Evolutionary conservation across 1,140 invertebrate species (phyloP), one percentile per base, ranked within the genome.

Genomic region (Drosophila triauraria): DNA sequence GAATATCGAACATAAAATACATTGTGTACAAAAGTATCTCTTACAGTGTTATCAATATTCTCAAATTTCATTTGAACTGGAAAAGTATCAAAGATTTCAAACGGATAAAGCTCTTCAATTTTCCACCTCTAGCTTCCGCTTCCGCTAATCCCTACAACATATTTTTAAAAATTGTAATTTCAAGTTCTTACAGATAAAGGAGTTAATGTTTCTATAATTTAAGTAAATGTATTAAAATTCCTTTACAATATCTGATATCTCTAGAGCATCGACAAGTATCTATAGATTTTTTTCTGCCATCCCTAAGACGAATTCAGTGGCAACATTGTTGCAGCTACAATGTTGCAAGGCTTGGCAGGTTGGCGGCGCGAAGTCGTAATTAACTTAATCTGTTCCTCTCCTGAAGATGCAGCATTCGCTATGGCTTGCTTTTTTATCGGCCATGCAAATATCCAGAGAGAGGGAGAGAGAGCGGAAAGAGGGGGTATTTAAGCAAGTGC

Each of bases 361-460:
- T 43, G 50, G n/a, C 40, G 51, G 46, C 68, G 48, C 46, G 25
- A 63, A 75, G 56, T 75, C 63, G 71, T 43, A 76, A 76, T 76
- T 76, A 75, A 65, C 71, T 76, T 75, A 51, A 75, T 58, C 71
- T 65, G 32, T 20, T 43, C 25, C 48, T 23, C 69, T n/a, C 25
- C 64, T 35, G 15, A 30, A 67, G 64, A 57, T 12, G 43, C 32
- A 43, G 12, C 51, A 42, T 71, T 59, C 67, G 27, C 38, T 20
- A 59, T 46, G 69, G 35, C 10, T 38, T 30, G 47, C 32, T 54
- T 51, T 38, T 67, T 69, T 69, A 68, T 69, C 20, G 62, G 62
- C 38, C 48, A 69, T 67, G 65, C 65, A 51, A 72, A 56, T 50
- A 32, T 23, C 12, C 32, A 4, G 23, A 3, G 2, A 23, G n/a